Conservation (phyloP, 2,113 vertebrate species). For the Copsychus sechellarum region DNA sequence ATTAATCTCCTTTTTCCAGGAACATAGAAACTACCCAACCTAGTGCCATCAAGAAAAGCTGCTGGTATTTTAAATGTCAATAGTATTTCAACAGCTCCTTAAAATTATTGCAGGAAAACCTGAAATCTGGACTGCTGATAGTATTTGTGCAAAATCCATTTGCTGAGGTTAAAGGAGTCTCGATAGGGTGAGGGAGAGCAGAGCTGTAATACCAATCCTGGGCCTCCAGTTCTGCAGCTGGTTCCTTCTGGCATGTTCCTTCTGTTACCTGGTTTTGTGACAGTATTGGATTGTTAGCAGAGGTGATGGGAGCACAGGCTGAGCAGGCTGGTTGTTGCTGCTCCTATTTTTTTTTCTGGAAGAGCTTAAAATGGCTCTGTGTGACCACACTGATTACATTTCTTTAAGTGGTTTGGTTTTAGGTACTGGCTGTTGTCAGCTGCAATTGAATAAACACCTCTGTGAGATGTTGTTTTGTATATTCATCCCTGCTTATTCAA, state of each 20-base stretch:
- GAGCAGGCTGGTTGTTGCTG: not conserved
- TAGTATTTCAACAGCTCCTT: not conserved
- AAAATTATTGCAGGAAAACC: not conserved
- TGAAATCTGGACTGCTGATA: not conserved
- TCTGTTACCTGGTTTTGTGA: not conserved
- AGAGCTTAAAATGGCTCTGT: not conserved
- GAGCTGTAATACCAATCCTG: not conserved
- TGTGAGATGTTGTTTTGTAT: not conserved
- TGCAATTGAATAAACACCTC: not conserved
- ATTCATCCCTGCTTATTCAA: not conserved
- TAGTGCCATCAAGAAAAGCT: not conserved
- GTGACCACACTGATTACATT: not conserved
- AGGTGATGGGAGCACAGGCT: not conserved
- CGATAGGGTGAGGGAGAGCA: fast-evolving
- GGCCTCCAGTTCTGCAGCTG: not conserved
- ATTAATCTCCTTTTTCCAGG: constrained; percentile 1
- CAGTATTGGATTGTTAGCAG: not conserved
- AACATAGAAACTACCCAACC: not conserved
- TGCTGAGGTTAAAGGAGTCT: not conserved
- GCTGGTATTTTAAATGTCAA: not conserved
- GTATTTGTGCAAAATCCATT: not conserved
- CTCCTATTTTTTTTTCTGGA: not conserved
- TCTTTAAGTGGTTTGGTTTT: not conserved
- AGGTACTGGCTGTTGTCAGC: not conserved
- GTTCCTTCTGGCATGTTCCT: not conserved